Conservation (phyloP, 2,113 vertebrate species). For the Callipepla californica region DNA sequence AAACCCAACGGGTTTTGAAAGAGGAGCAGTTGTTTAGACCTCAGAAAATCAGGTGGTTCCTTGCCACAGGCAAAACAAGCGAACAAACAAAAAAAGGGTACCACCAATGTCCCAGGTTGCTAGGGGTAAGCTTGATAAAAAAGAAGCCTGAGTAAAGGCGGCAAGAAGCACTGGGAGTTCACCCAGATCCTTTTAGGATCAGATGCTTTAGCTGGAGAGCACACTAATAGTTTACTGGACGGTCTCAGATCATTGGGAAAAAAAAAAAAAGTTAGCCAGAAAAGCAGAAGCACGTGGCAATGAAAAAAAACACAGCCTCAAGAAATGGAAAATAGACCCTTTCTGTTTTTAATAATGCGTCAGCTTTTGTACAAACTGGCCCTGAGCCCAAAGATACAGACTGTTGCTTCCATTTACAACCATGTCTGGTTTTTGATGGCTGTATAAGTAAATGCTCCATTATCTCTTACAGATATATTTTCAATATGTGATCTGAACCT, state of each 20-base stretch:
- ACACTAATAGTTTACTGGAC: neutral
- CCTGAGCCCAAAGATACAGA: slow-evolving; percentile 29
- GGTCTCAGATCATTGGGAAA: neutral
- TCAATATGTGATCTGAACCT: slow-evolving; percentile 6
- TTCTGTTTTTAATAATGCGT: slow-evolving; percentile 33
- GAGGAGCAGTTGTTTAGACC: neutral
- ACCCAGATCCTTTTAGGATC: neutral
- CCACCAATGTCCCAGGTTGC: neutral
- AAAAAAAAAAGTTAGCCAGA: neutral
- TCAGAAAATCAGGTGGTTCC: neutral
- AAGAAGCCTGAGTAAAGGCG: neutral
- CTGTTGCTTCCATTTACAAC: slow-evolving; percentile 36
- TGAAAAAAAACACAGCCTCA: slow-evolving; percentile 1
- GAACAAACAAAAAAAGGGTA: neutral
- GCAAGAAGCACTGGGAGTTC: accelerated
- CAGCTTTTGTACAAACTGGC: slow-evolving; percentile 49
- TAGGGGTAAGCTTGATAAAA: neutral
- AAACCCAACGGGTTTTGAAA: neutral
- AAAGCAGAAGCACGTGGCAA: neutral
- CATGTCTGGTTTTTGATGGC: neutral
- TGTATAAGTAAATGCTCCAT: slow-evolving; percentile 52
- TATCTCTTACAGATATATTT: slow-evolving; percentile 43
- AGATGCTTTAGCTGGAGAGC: neutral
- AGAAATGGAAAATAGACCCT: slow-evolving; percentile 13
- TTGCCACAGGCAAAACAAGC: neutral